Conservation (phyloP, 2,797 vertebrate genomes). For the Phoeniculus purpureus region DNA sequence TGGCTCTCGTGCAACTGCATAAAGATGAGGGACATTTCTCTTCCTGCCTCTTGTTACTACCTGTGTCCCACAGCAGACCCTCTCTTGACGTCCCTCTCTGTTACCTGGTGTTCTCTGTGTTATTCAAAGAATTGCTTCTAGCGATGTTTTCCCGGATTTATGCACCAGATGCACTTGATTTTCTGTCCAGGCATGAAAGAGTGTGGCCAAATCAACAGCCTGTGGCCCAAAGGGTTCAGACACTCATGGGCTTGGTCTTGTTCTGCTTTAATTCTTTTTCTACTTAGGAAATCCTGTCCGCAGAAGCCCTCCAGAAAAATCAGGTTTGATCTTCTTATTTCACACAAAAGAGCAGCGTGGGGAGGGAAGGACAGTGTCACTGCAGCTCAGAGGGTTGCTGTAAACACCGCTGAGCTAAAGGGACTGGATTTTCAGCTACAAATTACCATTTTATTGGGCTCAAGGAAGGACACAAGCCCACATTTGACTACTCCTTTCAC, state of each 20-base stretch:
- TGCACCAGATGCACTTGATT: background rate
- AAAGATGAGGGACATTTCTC: background rate
- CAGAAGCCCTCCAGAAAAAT: background rate
- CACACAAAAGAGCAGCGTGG: background rate
- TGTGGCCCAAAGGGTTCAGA: background rate
- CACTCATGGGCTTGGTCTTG: background rate
- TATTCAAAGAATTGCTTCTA: background rate
- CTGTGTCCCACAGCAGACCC: background rate
- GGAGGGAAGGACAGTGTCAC: background rate
- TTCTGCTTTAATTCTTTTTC: background rate
- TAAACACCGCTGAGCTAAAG: background rate
- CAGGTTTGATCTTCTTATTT: background rate
- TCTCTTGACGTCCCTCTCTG: background rate
- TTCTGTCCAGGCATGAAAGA: background rate
- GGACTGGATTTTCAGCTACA: background rate
- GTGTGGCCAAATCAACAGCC: background rate
- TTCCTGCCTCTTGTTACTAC: background rate
- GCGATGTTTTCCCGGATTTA: background rate
- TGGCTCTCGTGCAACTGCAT: rapidly evolving
- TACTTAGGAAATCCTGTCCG: background rate
- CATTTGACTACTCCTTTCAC: background rate
- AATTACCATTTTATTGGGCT: background rate
- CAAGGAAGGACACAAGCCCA: background rate
- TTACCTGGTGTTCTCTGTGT: background rate
- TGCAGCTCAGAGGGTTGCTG: background rate